Evolutionary conservation across 2,113 vertebrate species (phyloP), one percentile per base, ranked within the genome.

Genomic region (Choloepus hoffmanni): DNA sequence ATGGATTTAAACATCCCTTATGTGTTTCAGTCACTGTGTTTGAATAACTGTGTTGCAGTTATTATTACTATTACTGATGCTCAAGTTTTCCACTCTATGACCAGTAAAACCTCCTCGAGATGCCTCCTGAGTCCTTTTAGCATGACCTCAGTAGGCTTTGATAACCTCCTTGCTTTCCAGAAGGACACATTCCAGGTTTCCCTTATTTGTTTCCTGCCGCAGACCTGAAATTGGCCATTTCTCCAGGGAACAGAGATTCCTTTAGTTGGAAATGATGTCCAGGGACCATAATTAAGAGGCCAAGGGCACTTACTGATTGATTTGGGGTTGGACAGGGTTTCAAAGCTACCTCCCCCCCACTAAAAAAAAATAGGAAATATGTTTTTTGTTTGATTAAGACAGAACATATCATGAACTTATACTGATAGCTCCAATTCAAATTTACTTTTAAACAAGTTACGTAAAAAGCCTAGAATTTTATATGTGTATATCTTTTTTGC

Each of bases 161-260:
- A 92, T 24, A 83, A 65, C 77, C 50, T 96, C 63, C 55, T 24
- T 95, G 86, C 21, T 97, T 90, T 89, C 62, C 73, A 96, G 84
- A 94, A 87, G 48, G 89, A 73, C 68, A 94, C 9, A 43, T 55
- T 96, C 23, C 33, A 92, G 60, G 43, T 60, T 87, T 94, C 68
- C 88, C 79, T 76, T 30, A 97, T 95, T 96, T 24, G 85, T 91
- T 95, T 97, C 50, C 88, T 95, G 43, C 30, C 33, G 76, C 19
- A 86, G 15, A 87, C 36, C 65, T 63, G 24, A 33, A 89, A 89
- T 18, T 74, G 26, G 58, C 60, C 36, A 30, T 92, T 92, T 90
- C 81, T 13, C 45, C 62, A 92, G 65, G 53, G 67, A 89, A 85
- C 3, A 9, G 2, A 33, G 18, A 58, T 55, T 81, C 88, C 62